These are phyloP conservation scores for Pygocentrus nattereri DNA, from an alignment of 2,797 vertebrate genomes.

Conservation along the genomic window DNA sequence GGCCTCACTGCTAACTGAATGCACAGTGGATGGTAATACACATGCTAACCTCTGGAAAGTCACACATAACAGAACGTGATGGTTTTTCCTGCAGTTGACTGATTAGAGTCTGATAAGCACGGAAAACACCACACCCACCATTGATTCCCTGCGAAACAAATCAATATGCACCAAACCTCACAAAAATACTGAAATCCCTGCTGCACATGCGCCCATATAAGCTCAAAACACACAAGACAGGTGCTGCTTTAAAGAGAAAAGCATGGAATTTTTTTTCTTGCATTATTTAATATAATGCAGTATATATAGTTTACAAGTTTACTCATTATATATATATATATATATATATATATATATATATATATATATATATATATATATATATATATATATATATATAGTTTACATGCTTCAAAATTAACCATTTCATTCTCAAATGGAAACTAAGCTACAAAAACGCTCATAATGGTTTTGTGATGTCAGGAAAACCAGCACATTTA, in stretches of 20 bases:
- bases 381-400: too few species aligned
- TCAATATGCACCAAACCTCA: slow-evolving; percentile 73
- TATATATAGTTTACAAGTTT: too few species aligned
- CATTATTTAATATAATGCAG: too few species aligned
- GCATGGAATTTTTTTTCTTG: too few species aligned
- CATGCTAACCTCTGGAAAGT: slow-evolving; percentile 77
- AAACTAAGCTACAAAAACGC: neutral
- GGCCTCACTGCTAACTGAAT: neutral
- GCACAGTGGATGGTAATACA: slow-evolving; percentile 66
- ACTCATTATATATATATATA: too few species aligned
- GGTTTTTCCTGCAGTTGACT: slow-evolving; percentile 81
- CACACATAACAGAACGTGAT: slow-evolving; percentile 78
- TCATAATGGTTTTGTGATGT: too few species aligned
- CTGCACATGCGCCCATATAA: slow-evolving; percentile 43
- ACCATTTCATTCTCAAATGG: too few species aligned
- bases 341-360: too few species aligned
- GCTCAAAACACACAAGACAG: neutral
- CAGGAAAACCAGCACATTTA: too few species aligned
- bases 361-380: too few species aligned
- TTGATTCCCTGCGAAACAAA: slow-evolving; percentile 81
- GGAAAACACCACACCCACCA: slow-evolving; percentile 83
- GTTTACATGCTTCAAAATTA: too few species aligned
- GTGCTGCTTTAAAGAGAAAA: too few species aligned
- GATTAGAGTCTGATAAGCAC: slow-evolving; percentile 82
- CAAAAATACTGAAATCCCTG: slow-evolving; percentile 62